A percentile compares a stretch with the other conserved stretches of the same genome.
Conservation (phyloP, 2,797 vertebrate genomes). For the Remorina albescens region DNA sequence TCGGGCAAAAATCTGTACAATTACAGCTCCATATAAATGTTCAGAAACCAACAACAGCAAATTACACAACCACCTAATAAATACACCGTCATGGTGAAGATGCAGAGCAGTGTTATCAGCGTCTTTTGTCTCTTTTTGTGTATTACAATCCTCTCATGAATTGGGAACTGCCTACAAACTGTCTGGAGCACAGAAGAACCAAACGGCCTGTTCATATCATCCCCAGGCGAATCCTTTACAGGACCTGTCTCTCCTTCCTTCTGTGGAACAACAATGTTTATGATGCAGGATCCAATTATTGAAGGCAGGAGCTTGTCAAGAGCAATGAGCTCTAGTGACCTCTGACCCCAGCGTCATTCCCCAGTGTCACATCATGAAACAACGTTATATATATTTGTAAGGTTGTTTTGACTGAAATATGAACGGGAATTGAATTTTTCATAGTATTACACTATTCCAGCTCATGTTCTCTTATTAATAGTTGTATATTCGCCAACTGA, state of each 20-base stretch:
- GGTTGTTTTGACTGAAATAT: not conserved
- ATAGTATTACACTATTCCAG: not conserved
- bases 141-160: conserved; percentile 14
- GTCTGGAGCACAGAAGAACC: conserved; percentile 23
- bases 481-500: too few relatives aligned
- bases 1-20: not conserved
- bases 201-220: conserved; percentile 47
- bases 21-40: not conserved
- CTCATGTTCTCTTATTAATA: not conserved
- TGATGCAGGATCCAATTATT: conserved; percentile 66
- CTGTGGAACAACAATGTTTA: conserved; percentile 46
- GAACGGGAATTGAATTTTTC: not conserved
- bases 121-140: not conserved
- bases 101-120: not conserved
- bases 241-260: conserved; percentile 42
- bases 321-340: conserved; percentile 61
- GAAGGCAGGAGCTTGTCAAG: conserved; percentile 54
- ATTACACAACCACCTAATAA: not conserved
- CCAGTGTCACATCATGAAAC: not conserved
- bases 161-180: not conserved
- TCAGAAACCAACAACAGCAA: not conserved
- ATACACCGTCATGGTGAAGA: not conserved
- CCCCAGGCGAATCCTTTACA: conserved; percentile 40
- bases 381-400: not conserved
- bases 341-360: conserved; percentile 30